Evolutionary conservation across 2,113 vertebrate species (phyloP), one percentile per base, ranked within the genome.

Genomic region (Nipponia nippon): DNA sequence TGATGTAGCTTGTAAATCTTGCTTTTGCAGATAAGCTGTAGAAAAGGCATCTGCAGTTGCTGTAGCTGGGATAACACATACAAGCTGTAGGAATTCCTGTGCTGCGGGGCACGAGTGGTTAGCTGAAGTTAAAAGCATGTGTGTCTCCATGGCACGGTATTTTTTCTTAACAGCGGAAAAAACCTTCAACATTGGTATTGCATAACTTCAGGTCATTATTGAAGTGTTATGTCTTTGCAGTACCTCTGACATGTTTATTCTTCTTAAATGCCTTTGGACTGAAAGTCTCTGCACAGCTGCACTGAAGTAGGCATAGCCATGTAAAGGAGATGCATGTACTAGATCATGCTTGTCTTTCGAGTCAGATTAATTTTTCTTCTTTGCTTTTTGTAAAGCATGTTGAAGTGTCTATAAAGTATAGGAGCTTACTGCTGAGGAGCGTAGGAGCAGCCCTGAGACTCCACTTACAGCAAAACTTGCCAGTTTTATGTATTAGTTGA

Each of bases 61-160:
- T 0, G 5, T 75, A 62, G 42, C 52, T 73, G 59, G 34, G 17
- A 7, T 71, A 80, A 61, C 18, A 30, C 1, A 0, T 46, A 52
- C 22, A 90, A 70, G n/a, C 38, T 72, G 23, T 40, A 17, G 11
- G 71, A 81, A 81, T 50, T 86, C 34, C 55, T 42, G 9, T 75
- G 32, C 87, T 1, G 0, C 49, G 34, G 70, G 53, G 17, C 32
- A 40, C 5, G 3, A 5, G 8, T 2, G 2, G n/a, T 82, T 78
- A 58, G 38, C 32, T 85, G 83, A 38, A 56, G 36, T 56, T 66
- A 23, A 9, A 6, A 62, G 25, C 6, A 1, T 0, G 0, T 52
- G 0, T 32, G 21, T 70, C 16, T 80, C 42, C 15, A 13, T 25
- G 44, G 49, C 34, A 70, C 38, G 73, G 1, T 62, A n/a, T 16